Evolutionary conservation across 2,888 invertebrate species (phyloP), one percentile per base, ranked within the genome.

Genomic region (Nudaria mundana): DNA sequence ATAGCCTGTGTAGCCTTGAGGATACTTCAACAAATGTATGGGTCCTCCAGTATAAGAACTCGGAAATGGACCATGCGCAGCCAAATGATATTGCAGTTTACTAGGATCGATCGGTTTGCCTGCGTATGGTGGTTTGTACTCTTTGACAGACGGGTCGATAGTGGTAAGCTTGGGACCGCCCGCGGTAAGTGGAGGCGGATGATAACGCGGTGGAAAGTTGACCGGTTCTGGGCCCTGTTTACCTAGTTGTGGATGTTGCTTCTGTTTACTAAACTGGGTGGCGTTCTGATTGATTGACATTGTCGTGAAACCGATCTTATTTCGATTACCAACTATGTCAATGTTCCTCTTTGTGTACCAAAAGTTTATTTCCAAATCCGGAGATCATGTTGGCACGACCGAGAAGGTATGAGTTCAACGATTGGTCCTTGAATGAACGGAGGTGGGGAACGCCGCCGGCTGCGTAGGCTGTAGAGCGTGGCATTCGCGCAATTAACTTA

Each of bases 161-260:
- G 93, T 93, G 59, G 92, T 82, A 67, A 92, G 91, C 48, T 93
- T 93, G 47, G 91, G 89, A 52, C 89, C 90, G 55, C 84, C 81
- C 44, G 91, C 90, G 56, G 94, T 93, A 71, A 91, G 90, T 55
- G 94, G 94, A 49, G 93, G 93, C 63, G 94, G 94, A 75, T 95
- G 95, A 83, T 95, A 95, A 54, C 94, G 91, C 63, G 95, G 94
- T 66, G 94, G 94, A 81, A 86, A 87, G 83, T 79, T 83, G 83
- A 86, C 86, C 82, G 84, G 86, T 84, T 87, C 87, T 54, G 82
- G 69, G 67, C 81, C 86, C 76, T 84, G 87, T 84, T 86, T 87
- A 76, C 86, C 84, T 82, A 86, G 76, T 87, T 86, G 86, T 82
- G 86, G 76, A 86, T 86, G 86, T 63, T 82, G 84, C 70, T 85